Evolutionary conservation across 2,797 vertebrate genomes (phyloP).

Genomic region (Lutjanus argentimaculatus): DNA sequence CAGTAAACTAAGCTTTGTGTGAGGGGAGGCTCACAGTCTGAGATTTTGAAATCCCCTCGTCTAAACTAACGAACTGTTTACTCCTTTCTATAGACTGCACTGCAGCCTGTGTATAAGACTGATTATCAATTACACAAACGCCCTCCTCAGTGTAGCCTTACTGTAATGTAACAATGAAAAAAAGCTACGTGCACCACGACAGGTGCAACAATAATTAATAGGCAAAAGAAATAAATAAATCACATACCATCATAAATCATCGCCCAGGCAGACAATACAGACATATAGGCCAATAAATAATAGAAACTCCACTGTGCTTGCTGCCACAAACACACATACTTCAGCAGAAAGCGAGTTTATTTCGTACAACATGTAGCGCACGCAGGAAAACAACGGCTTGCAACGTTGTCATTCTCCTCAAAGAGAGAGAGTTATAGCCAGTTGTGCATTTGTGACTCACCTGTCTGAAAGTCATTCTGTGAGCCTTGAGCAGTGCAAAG

Average conservation of each 20-base stretch:
- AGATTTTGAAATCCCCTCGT: no score
- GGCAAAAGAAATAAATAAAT: not conserved
- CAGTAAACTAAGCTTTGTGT: no score
- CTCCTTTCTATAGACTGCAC: not conserved
- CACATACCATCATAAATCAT: not conserved
- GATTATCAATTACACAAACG: not conserved
- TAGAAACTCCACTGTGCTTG: not conserved
- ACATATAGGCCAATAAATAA: not conserved
- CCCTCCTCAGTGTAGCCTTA: not conserved
- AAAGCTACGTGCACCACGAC: accelerated
- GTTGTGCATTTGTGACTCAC: not conserved
- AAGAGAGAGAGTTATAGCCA: not conserved
- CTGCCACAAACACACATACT: not conserved
- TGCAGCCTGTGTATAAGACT: not conserved
- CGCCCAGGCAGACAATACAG: not conserved
- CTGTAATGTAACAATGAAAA: not conserved
- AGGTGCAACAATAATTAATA: not conserved
- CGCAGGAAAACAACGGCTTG: not conserved
- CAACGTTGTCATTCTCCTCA: not conserved
- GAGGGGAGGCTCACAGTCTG: no score
- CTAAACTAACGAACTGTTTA: not conserved
- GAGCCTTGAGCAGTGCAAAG: not conserved
- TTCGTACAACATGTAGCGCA: no score
- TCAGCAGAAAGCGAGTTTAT: not conserved
- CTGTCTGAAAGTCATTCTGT: not conserved